Conservation (phyloP, 2,113 vertebrate genomes). For the Butorides virescens region DNA sequence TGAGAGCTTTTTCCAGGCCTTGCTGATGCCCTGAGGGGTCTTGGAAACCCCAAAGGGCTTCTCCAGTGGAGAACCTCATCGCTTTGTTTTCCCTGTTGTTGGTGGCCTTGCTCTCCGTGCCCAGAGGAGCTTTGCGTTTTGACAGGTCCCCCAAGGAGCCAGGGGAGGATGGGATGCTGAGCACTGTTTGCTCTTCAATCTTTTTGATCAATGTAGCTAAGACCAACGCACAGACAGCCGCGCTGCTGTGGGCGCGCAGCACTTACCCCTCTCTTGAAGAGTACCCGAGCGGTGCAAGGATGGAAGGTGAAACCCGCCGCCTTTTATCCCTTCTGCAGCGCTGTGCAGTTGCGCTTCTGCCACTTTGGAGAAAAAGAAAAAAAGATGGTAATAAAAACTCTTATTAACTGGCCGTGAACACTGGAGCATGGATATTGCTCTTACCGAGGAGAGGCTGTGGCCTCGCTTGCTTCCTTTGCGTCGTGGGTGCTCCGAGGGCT, state of each 20-base stretch:
- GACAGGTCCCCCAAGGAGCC: neutral
- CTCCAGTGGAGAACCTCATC: neutral
- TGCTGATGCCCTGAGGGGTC: neutral
- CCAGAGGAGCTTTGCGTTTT: neutral
- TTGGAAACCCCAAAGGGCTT: neutral
- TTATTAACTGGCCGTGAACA: constrained; percentile 10
- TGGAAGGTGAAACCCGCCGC: neutral
- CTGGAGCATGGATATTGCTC: constrained; percentile 20
- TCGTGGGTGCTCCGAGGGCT: neutral
- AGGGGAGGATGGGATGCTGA: neutral
- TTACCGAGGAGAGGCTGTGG: neutral
- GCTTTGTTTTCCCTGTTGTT: neutral
- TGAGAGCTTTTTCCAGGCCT: neutral
- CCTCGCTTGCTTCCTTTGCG: neutral
- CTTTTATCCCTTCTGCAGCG: neutral
- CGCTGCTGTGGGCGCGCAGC: neutral
- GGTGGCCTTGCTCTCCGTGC: neutral
- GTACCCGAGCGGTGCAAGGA: neutral
- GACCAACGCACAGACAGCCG: neutral
- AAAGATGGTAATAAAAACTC: constrained; percentile 4
- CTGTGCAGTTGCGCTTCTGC: neutral
- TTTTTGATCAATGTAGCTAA: neutral
- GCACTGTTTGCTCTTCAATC: neutral
- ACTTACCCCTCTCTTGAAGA: neutral
- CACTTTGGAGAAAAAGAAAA: neutral